Conservation (phyloP, 2,797 vertebrate genomes). For the Rhynchotus rufescens region DNA sequence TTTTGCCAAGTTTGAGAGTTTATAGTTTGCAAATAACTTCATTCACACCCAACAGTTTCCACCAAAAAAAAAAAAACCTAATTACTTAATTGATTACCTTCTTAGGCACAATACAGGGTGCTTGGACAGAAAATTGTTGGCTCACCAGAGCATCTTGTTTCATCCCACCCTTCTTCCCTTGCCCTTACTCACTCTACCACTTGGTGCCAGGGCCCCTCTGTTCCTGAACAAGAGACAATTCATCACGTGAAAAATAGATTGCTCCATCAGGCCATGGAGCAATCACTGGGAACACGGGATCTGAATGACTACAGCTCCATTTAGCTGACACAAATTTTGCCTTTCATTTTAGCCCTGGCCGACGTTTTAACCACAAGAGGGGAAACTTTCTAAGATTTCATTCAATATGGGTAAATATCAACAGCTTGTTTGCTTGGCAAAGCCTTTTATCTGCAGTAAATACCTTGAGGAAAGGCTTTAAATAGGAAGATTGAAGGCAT, state of each 20-base stretch:
- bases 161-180: neutral
- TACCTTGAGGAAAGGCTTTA: slow-evolving; percentile 31
- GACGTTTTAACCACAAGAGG: slow-evolving; percentile 18
- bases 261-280: neutral
- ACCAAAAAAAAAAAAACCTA: too few relatives aligned
- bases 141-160: neutral
- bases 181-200: neutral
- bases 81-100: neutral
- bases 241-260: slow-evolving; percentile 7
- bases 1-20: neutral
- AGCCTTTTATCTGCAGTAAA: slow-evolving; percentile 24
- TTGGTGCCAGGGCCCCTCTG: neutral
- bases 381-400: slow-evolving; percentile 29
- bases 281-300: slow-evolving; percentile 34
- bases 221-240: slow-evolving; percentile 14
- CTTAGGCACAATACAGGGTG: neutral
- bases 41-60: neutral
- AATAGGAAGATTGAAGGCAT: slow-evolving; percentile 5
- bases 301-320: slow-evolving; percentile 47
- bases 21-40: neutral
- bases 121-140: neutral
- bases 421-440: slow-evolving; percentile 49
- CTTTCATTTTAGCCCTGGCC: neutral
- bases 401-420: slow-evolving; percentile 47
- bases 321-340: slow-evolving; percentile 1